These are phyloP conservation scores for Lonchura striata DNA, from an alignment of 2,113 vertebrate genomes.

Conservation along the genomic window DNA sequence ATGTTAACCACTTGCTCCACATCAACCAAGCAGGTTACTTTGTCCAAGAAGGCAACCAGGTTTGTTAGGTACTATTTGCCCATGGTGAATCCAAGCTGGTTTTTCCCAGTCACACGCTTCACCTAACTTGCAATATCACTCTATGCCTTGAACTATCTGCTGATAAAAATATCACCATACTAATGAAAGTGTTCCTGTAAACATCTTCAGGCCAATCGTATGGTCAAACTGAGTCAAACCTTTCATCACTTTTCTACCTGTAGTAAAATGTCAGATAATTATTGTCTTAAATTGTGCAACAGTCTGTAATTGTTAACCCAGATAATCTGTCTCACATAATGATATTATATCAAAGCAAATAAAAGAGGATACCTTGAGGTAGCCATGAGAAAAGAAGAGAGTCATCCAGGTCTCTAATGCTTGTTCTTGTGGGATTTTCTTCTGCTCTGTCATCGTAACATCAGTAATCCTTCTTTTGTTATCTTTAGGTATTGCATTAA, in stretches of 20 bases:
- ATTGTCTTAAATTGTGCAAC: background rate
- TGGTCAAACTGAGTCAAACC: background rate
- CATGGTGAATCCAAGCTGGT: background rate
- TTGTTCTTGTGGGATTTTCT: background rate
- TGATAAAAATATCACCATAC: background rate
- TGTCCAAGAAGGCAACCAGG: background rate
- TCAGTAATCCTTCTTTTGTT: background rate
- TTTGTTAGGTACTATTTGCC: background rate
- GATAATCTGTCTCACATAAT: background rate
- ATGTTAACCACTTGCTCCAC: background rate
- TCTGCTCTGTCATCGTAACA: background rate
- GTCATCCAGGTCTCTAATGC: background rate
- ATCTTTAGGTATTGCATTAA: background rate
- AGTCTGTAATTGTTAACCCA: background rate
- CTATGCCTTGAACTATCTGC: background rate
- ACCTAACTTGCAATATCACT: background rate
- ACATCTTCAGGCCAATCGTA: background rate
- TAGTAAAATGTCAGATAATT: slow-evolving; percentile 1
- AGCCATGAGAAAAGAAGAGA: background rate
- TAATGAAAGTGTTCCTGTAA: background rate
- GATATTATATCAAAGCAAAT: background rate
- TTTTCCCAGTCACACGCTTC: background rate
- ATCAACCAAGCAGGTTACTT: background rate
- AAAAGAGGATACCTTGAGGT: background rate
- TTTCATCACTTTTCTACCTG: background rate